Conservation (phyloP, 2,113 vertebrate species). For the Notothenia coriiceps region DNA sequence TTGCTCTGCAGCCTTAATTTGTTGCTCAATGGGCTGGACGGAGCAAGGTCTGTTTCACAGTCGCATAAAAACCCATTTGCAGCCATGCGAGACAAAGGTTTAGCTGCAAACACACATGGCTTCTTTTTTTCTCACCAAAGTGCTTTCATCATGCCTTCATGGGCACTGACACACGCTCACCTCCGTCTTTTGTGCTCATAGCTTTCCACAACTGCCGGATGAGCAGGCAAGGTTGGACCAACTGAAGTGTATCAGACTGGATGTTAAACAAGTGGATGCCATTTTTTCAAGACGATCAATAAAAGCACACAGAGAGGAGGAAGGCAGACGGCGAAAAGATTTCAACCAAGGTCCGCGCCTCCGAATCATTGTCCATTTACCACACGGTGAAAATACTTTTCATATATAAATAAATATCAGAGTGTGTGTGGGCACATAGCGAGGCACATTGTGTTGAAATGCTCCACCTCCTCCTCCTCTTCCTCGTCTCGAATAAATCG, state of each 20-base stretch:
- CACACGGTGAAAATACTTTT: slow-evolving; percentile 18
- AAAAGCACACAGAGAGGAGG: slow-evolving; percentile 51
- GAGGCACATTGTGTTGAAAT: slow-evolving; percentile 58
- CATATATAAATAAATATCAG: background rate
- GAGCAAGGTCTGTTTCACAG: slow-evolving; percentile 24
- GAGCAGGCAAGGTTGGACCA: slow-evolving; percentile 36
- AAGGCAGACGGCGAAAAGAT: slow-evolving; percentile 61
- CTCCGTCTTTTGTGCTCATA: slow-evolving; percentile 2
- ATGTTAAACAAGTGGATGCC: slow-evolving; percentile 76
- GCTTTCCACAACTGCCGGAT: slow-evolving; percentile 20
- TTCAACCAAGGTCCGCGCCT: slow-evolving; percentile 34
- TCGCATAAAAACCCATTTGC: slow-evolving; percentile 39
- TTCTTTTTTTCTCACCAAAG: background rate
- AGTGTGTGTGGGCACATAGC: slow-evolving; percentile 19
- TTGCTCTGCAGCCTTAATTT: slow-evolving; percentile 46
- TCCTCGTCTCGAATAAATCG: slow-evolving; percentile 74
- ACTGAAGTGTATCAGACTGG: slow-evolving; percentile 66
- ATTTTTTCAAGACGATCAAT: slow-evolving; percentile 75
- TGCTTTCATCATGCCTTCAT: background rate
- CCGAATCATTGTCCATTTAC: slow-evolving; percentile 49
- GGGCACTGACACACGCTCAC: background rate
- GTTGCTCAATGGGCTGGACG: slow-evolving; percentile 66
- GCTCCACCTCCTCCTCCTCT: slow-evolving; percentile 27
- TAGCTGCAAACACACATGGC: slow-evolving; percentile 3
- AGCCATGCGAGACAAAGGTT: background rate